These are phyloP conservation scores for Myiothlypis coronata DNA, from an alignment of 2,797 vertebrate genomes.

Conservation along the genomic window DNA sequence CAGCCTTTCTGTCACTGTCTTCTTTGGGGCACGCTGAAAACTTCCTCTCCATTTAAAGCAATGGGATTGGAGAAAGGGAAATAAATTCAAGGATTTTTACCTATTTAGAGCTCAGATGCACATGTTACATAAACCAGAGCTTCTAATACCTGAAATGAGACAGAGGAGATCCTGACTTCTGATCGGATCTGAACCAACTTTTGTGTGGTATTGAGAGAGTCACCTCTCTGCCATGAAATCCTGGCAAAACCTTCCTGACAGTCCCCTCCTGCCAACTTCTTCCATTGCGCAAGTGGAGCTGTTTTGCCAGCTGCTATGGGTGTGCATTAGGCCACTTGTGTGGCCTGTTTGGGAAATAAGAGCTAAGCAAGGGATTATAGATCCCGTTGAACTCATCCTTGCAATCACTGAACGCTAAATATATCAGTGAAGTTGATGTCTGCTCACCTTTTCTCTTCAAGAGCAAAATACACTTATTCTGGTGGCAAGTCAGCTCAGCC, in stretches of 20 bases:
- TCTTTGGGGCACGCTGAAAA: accelerated
- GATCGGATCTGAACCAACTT: neutral
- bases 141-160: neutral
- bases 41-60: neutral
- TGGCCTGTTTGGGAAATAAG: slow-evolving; percentile 1
- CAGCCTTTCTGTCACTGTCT: neutral
- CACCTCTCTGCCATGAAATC: neutral
- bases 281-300: neutral
- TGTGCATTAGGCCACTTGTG: slow-evolving; percentile 5
- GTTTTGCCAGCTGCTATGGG: slow-evolving; percentile 24
- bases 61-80: neutral
- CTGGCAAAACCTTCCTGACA: neutral
- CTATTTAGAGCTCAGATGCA: neutral
- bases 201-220: neutral
- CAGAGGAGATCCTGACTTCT: neutral
- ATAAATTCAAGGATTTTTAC: neutral
- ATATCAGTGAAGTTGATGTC: neutral
- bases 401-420: neutral
- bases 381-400: neutral
- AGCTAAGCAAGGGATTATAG: neutral
- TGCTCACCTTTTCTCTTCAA: neutral
- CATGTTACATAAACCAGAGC: neutral
- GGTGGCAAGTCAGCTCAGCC: neutral
- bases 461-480: neutral
- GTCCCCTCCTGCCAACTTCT: neutral